Percentiles rank a stretch among this genome's conserved stretches.
Evolutionary conservation across 2,888 invertebrate species (phyloP).

Genomic region (Sinotaia quadrata): DNA sequence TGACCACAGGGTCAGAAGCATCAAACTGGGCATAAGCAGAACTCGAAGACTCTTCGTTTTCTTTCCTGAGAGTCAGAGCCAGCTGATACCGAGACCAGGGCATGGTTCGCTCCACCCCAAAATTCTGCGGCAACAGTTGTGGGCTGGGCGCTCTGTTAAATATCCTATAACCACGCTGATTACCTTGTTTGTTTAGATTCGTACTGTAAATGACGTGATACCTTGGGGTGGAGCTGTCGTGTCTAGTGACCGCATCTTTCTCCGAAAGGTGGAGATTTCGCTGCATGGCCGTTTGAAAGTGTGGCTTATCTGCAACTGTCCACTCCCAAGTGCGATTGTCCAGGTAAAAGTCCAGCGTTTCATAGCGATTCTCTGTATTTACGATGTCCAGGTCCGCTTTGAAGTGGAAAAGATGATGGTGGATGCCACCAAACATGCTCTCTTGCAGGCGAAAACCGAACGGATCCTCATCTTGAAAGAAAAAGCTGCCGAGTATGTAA

Average conservation of each 20-base stretch:
- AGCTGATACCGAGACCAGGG: conserved; percentile 62
- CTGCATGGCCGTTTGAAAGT: conserved; percentile 48
- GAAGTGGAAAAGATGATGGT: conserved; percentile 13
- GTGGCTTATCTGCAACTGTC: conserved; percentile 29
- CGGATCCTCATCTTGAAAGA: conserved; percentile 22
- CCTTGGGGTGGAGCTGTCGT: conserved; percentile 60
- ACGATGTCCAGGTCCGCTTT: conserved; percentile 49
- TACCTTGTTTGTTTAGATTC: conserved; percentile 37
- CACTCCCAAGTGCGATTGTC: conserved; percentile 26
- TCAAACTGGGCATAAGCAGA: conserved; percentile 65
- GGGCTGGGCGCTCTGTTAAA: conserved; percentile 53
- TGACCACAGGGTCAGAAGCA: conserved; percentile 57
- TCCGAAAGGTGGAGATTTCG: conserved; percentile 52
- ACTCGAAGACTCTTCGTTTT: conserved; percentile 58
- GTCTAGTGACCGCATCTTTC: conserved; percentile 48
- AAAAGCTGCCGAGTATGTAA: conserved; percentile 38
- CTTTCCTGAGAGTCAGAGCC: conserved; percentile 57
- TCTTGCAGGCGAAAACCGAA: not conserved
- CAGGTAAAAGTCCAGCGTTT: conserved; percentile 43
- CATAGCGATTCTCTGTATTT: conserved; percentile 47
- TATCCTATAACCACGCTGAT: conserved; percentile 53
- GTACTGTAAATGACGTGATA: conserved; percentile 53
- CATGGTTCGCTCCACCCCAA: conserved; percentile 53
- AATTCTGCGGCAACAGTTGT: conserved; percentile 49
- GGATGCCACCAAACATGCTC: not conserved